Evolutionary conservation across 2,888 invertebrate genomes (phyloP), one percentile per base, ranked within the genome.

Genomic region (Dryococelus australis): DNA sequence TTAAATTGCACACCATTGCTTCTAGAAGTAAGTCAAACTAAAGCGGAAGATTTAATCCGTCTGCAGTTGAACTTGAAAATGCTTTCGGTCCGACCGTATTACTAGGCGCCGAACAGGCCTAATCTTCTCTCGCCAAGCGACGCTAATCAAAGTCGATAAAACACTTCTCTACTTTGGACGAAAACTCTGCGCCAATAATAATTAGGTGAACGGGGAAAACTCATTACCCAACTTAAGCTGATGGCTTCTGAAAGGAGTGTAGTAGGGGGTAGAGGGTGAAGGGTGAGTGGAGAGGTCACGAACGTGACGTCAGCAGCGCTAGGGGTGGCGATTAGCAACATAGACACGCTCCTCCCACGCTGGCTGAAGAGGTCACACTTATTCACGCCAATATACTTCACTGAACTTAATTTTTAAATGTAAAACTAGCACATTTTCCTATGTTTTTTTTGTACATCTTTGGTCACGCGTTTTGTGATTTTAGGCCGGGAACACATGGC

Each of bases 111-210:
- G 65, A 20, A 24, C 65, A n/a, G 65, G 65, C n/a, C 24, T 24
- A 65, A 24, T 65, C 65, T 65, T 65, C 65, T n/a, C 65, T n/a
- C 65, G 20, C n/a, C 65, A 8, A 65, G 65, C 2, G 12, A 65
- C 65, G 65, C 20, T 65, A 65, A 65, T 65, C 65, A 24, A 65
- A 65, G 65, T 65, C 65, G 65, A 65, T 65, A n/a, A 65, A 65
- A 65, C 65, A 65, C 65, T 65, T 65, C 0, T 24, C 65, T 65
- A n/a, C 65, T 65, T 65, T 8, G n/a, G 65, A 65, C 8, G 65
- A n/a, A 65, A 65, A 65, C 65, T 65, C 24, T 24, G 65, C 65
- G 24, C 65, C 65, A n/a, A 65, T 65, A 65, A 65, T 1, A 65
- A 65, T 65, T 65, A 65, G 65, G n/a, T 24, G 65, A 24, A 24